A percentile compares a stretch with the other conserved stretches of the same genome.
Conservation (phyloP, 2,888 invertebrate genomes). For the Vanessa cardui region DNA sequence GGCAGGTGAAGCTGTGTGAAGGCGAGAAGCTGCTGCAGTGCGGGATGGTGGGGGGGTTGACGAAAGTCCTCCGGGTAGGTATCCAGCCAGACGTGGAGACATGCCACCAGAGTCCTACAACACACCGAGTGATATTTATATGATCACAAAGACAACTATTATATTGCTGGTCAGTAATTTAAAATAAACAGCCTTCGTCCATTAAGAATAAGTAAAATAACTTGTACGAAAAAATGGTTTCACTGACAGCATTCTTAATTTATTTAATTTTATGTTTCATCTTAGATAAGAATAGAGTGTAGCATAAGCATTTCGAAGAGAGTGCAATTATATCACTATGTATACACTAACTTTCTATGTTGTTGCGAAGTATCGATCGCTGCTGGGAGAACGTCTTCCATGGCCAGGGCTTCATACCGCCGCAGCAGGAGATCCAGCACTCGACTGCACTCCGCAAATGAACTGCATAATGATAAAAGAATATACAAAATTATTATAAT, state of each 20-base stretch:
- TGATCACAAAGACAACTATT: background rate
- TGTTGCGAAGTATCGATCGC: constrained; percentile 84
- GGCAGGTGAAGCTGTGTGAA: constrained; percentile 93
- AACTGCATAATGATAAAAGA: constrained; percentile 52
- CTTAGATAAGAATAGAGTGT: background rate
- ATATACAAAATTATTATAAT: constrained; percentile 6
- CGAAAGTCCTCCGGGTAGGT: constrained; percentile 98
- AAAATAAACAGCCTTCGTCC: no score
- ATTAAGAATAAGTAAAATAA: no score
- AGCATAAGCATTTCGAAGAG: constrained; percentile 20
- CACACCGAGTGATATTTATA: constrained; percentile 12
- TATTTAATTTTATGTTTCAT: background rate
- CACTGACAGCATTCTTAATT: no score
- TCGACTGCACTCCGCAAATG: constrained; percentile 92
- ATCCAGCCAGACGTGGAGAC: constrained; percentile 98
- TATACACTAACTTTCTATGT: constrained; percentile 85
- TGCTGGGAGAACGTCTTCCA: constrained; percentile 78
- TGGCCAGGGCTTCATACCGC: constrained; percentile 88
- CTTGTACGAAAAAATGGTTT: no score
- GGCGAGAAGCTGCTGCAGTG: constrained; percentile 91
- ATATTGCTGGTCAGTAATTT: no score
- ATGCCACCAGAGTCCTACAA: constrained; percentile 91
- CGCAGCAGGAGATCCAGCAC: constrained; percentile 92
- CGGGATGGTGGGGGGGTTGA: constrained; percentile 89
- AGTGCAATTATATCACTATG: background rate